Percentiles rank a stretch among this genome's conserved stretches.
These are phyloP conservation scores for Craseonycteris thonglongyai DNA, from an alignment of 2,113 vertebrate genomes.

Conservation along the genomic window DNA sequence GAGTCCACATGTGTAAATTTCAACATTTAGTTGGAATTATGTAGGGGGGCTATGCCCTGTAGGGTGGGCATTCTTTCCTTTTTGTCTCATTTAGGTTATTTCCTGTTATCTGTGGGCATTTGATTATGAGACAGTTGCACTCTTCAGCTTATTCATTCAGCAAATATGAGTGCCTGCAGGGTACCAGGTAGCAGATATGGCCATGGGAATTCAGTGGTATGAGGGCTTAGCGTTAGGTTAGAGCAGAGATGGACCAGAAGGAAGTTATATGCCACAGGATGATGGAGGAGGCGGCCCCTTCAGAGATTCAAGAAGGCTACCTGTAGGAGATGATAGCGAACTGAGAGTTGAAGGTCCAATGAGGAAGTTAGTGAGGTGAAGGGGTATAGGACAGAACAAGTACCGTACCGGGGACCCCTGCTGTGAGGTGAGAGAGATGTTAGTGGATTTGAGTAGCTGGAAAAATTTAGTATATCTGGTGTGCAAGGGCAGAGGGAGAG, in stretches of 20 bases:
- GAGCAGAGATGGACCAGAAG: conserved; percentile 5
- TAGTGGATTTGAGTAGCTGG: background rate
- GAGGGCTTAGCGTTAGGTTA: background rate
- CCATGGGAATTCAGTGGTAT: background rate
- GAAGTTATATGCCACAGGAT: background rate
- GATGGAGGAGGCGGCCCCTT: background rate
- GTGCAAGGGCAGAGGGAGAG: background rate
- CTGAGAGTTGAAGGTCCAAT: background rate
- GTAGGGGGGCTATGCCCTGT: background rate
- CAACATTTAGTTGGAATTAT: background rate
- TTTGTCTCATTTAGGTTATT: conserved; percentile 12
- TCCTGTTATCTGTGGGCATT: conserved; percentile 8
- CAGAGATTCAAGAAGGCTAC: background rate
- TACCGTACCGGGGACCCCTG: background rate
- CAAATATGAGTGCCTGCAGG: background rate
- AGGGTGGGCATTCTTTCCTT: background rate
- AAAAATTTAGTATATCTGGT: background rate
- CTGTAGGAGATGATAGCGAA: conserved; percentile 22
- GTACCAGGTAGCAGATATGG: background rate
- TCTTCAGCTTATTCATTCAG: conserved; percentile 28
- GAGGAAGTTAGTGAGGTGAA: background rate
- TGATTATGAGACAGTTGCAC: background rate
- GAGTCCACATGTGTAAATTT: background rate
- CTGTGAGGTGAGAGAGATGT: background rate
- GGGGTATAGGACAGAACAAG: background rate